These are phyloP conservation scores for Himalopsyche anomala DNA, from an alignment of 2,888 invertebrate species.

Conservation along the genomic window DNA sequence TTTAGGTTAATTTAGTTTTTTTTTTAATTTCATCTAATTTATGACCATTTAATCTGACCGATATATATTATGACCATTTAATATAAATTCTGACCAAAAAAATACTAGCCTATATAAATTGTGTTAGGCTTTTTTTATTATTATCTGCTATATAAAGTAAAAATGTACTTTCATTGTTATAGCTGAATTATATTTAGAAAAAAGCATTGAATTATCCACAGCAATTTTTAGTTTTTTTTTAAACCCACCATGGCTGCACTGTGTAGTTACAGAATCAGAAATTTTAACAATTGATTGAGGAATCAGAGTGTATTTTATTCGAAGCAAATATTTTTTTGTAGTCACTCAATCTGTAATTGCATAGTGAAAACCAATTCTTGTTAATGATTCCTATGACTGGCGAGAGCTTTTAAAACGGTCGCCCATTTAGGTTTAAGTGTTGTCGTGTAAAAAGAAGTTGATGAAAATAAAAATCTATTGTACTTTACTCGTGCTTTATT, in stretches of 20 bases:
- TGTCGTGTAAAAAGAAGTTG: constrained; percentile 30
- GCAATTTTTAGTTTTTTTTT: background rate
- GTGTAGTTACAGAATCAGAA: background rate
- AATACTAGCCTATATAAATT: too few species aligned
- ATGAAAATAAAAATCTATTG: constrained; percentile 24
- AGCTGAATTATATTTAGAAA: background rate
- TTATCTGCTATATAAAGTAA: constrained; percentile 7
- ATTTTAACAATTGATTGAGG: too few species aligned
- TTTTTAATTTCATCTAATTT: too few species aligned
- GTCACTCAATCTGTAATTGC: background rate
- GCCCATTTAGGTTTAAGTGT: constrained; percentile 4
- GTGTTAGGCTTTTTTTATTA: constrained; percentile 28
- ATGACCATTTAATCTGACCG: too few species aligned
- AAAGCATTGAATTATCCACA: background rate
- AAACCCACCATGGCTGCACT: background rate
- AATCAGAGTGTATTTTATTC: too few species aligned
- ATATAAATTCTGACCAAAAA: too few species aligned
- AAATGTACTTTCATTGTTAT: background rate
- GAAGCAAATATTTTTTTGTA: too few species aligned
- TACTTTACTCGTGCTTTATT: background rate
- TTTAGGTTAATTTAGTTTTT: too few species aligned
- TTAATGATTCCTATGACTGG: constrained; percentile 17
- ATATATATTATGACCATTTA: too few species aligned
- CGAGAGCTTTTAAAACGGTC: background rate
- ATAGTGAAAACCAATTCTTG: background rate